These are phyloP conservation scores for Aplidium turbinatum DNA, from an alignment of 23 tunicate genomes.

Conservation along the genomic window DNA sequence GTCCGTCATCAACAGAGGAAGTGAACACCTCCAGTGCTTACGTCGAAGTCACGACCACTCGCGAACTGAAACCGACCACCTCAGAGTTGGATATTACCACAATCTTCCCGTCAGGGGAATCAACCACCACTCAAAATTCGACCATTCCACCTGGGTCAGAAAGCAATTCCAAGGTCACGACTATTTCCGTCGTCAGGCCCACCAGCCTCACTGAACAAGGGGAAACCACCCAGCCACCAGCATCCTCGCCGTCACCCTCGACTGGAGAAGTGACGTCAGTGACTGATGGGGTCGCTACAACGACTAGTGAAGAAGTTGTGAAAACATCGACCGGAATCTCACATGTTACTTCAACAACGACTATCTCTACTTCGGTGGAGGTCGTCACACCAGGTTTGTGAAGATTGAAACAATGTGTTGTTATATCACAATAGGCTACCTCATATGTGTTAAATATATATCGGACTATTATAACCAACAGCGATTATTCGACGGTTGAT, in stretches of 20 bases:
- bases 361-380: slow-evolving; percentile 30
- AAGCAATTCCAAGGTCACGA: neutral
- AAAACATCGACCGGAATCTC: slow-evolving; percentile 28
- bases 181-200: neutral
- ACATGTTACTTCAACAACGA: slow-evolving; percentile 30
- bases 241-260: neutral
- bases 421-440: too few relatives aligned
- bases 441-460: neutral
- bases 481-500: too few relatives aligned
- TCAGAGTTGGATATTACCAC: slow-evolving; percentile 25
- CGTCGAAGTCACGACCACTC: slow-evolving; percentile 42
- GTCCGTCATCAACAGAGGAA: neutral
- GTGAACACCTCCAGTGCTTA: neutral
- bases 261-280: neutral
- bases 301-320: slow-evolving; percentile 53
- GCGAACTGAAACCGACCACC: slow-evolving; percentile 41
- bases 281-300: slow-evolving; percentile 20
- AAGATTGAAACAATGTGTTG: too few relatives aligned
- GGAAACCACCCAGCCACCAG: neutral
- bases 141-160: slow-evolving; percentile 12
- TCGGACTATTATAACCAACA: neutral
- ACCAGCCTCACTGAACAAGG: neutral
- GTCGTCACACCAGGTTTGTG: slow-evolving; percentile 29
- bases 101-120: slow-evolving; percentile 26
- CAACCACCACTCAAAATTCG: slow-evolving; percentile 8